These are phyloP conservation scores for Echiichthys vipera DNA, from an alignment of 2,797 vertebrate species.

Conservation along the genomic window DNA sequence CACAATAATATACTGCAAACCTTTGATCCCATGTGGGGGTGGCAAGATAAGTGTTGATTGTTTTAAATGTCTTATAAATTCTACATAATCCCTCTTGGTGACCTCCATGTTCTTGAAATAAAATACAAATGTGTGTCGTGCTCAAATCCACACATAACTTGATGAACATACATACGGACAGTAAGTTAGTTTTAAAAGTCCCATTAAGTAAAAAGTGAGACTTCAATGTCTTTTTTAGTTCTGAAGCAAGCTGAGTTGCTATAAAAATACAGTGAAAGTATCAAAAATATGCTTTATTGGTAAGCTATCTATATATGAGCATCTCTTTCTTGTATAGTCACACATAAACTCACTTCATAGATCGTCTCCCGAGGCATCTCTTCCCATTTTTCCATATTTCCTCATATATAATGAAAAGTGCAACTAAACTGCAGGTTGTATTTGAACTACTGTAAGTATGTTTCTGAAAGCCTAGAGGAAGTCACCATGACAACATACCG, in stretches of 20 bases:
- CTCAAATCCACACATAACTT: background rate
- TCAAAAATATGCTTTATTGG: background rate
- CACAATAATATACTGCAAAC: background rate
- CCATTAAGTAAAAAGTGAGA: too few species aligned
- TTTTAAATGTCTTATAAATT: background rate
- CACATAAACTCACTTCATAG: background rate
- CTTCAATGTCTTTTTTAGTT: too few species aligned
- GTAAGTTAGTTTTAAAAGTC: background rate
- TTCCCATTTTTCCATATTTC: background rate
- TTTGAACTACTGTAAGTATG: slow-evolving; percentile 7
- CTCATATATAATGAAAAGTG: background rate
- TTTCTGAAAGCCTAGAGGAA: background rate
- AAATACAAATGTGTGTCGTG: background rate
- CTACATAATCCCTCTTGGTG: background rate
- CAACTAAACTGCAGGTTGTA: background rate
- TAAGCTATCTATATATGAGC: slow-evolving; percentile 5
- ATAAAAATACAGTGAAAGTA: too few species aligned
- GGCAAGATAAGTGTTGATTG: too few species aligned
- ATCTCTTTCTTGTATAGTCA: background rate
- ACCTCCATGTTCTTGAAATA: background rate
- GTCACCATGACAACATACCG: slow-evolving; percentile 24
- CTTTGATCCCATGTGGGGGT: background rate
- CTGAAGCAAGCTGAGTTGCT: too few species aligned
- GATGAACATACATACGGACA: background rate
- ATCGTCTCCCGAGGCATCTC: background rate